Base-by-base conservation (phyloP, 2,888 invertebrate species). In the Tortrix viridana region DNA sequence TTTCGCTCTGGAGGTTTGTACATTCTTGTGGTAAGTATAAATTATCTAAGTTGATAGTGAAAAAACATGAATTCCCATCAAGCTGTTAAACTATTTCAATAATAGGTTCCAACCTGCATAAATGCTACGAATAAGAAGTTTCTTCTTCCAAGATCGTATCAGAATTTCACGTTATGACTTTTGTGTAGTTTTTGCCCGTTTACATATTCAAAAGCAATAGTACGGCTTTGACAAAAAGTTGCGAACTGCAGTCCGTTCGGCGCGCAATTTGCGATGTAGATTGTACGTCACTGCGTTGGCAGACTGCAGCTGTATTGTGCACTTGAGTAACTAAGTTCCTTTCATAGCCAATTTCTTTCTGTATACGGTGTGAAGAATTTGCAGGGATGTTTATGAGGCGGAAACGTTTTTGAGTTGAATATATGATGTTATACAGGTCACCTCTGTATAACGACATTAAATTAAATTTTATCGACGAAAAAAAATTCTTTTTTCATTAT, bases 251-350 rank as follows among this genome's bases (percentile, higher is more conserved):
- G 49, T 23, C 12, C n/a, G 18, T 44, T 46, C 56, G 22, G 12
- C 48, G 26, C 19, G 32, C 61, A 61, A 60, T 62, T 62, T 62
- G 56, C 37, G 56, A 57, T 62, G 56, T 57, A 62, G 62, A 62
- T 62, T 62, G 50, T 38, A n/a, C 58, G 43, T 49, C 49, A 41
- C 23, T 14, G 18, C 50, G 50, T 49, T 50, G 50, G 37, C 50
- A 14, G 50, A 14, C 44, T 16, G 46, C 48, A 26, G 32, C 6
- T 32, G 46, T 37, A 50, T 49, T 61, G 48, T 60, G 44, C 23
- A 41, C 23, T 41, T 23, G n/a, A 23, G 43, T 26, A 48, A 53
- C 41, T 16, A 32, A 48, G 48, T 60, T 46, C 37, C 19, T 20
- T 59, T 54, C 12, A 18, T 5, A 52, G 62, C 50, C 55, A 61